Evolutionary conservation across 2,113 vertebrate genomes (phyloP).

Genomic region (Plotosus lineatus): DNA sequence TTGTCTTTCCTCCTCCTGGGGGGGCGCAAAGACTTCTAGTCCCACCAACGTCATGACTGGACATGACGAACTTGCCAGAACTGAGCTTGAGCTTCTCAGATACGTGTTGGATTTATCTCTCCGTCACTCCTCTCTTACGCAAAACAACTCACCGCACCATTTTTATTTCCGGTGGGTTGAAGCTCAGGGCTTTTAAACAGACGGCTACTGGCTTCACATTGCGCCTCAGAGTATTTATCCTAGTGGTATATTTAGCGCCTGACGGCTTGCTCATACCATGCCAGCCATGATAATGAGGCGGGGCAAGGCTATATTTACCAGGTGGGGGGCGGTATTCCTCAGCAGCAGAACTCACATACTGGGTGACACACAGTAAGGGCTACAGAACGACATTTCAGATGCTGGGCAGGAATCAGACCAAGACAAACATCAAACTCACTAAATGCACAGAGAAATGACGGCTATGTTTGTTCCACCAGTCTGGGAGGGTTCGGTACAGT

Average conservation of each 20-base stretch:
- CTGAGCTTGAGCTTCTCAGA: conserved; percentile 56
- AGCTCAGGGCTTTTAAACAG: conserved; percentile 56
- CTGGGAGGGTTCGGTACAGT: conserved; percentile 39
- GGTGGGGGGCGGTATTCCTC: conserved; percentile 66
- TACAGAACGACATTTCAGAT: conserved; percentile 27
- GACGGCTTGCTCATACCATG: conserved; percentile 66
- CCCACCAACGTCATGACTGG: conserved; percentile 67
- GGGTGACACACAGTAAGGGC: conserved; percentile 37
- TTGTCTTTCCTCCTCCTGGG: conserved; percentile 53
- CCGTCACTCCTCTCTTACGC: conserved; percentile 57
- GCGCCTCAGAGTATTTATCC: conserved; percentile 73
- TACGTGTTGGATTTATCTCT: conserved; percentile 48
- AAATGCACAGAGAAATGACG: conserved; percentile 60
- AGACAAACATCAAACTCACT: conserved; percentile 35
- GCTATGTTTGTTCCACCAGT: conserved; percentile 34
- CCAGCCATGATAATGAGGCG: conserved; percentile 74
- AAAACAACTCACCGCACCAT: conserved; percentile 46
- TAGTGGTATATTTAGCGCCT: conserved; percentile 70
- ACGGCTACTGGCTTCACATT: conserved; percentile 65
- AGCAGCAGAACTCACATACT: conserved; percentile 44
- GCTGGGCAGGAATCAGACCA: conserved; percentile 14
- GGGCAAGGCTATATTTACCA: conserved; percentile 71
- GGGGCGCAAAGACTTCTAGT: conserved; percentile 58
- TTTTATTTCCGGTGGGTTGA: conserved; percentile 52
- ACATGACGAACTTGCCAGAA: conserved; percentile 59